Percentiles rank a stretch among this genome's conserved stretches.
Conservation (phyloP, 2,888 invertebrate species). For the Troides helena region DNA sequence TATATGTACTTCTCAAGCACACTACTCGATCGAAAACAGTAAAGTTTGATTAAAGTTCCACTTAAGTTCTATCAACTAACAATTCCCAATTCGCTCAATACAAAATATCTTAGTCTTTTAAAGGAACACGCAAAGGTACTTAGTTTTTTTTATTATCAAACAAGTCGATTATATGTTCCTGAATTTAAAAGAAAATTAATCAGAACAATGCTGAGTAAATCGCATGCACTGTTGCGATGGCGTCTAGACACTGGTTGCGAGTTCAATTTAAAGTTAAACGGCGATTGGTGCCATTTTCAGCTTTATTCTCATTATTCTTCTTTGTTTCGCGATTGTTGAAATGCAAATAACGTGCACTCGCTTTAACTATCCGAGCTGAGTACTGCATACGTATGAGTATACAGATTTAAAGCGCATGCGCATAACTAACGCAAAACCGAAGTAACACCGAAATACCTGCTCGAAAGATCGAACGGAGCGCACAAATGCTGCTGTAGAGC, state of each 20-base stretch:
- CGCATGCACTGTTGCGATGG: constrained; percentile 19
- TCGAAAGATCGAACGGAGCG: constrained; percentile 2
- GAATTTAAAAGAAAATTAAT: background rate
- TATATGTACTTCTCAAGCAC: too few species aligned
- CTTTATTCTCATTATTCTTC: constrained; percentile 28
- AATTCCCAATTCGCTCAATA: background rate
- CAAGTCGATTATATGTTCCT: background rate
- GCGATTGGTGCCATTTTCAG: constrained; percentile 28
- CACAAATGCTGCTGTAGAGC: constrained; percentile 16
- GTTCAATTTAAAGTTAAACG: constrained; percentile 31
- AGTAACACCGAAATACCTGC: constrained; percentile 17
- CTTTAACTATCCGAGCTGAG: constrained; percentile 25
- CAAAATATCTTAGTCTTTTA: background rate
- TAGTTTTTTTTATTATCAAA: background rate
- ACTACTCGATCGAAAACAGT: too few species aligned
- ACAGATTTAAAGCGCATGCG: constrained; percentile 18
- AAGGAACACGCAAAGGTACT: background rate
- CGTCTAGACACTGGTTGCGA: constrained; percentile 28
- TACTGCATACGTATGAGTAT: constrained; percentile 19
- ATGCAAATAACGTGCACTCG: constrained; percentile 26
- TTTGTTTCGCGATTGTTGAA: constrained; percentile 29
- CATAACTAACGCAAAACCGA: constrained; percentile 2
- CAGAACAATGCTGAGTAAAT: constrained; percentile 8
- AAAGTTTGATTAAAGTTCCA: too few species aligned
- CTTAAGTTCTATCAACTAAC: too few species aligned